Percentiles rank a stretch among this genome's conserved stretches.
Evolutionary conservation across 2,888 invertebrate genomes (phyloP).

Genomic region (Troilus luridus): DNA sequence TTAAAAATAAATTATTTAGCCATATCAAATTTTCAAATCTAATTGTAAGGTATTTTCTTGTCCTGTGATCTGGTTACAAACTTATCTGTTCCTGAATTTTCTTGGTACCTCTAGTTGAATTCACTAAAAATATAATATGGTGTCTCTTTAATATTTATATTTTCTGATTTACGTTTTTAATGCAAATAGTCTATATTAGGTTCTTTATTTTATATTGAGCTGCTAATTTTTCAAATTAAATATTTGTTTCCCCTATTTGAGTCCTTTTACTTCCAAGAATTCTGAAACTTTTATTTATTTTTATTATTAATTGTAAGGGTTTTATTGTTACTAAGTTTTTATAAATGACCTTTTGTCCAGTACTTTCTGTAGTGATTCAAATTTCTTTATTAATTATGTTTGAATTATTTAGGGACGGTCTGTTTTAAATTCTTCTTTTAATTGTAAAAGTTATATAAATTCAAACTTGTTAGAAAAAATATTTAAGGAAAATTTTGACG

Average conservation of each 20-base stretch:
- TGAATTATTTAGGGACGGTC: background rate
- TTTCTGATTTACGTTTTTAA: background rate
- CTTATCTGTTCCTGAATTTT: background rate
- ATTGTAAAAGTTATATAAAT: constrained; percentile 22
- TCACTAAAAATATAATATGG: background rate
- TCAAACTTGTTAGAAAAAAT: constrained; percentile 50
- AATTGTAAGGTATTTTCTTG: too few relatives aligned
- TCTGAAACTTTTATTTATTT: background rate
- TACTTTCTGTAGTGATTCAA: background rate
- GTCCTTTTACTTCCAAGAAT: background rate
- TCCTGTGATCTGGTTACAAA: background rate
- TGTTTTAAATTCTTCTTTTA: constrained; percentile 54
- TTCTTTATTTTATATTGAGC: background rate
- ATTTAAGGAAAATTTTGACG: constrained; percentile 49
- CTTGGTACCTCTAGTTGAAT: background rate
- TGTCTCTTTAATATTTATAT: background rate
- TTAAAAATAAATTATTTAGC: too few relatives aligned
- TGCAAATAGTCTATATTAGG: background rate
- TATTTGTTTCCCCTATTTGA: background rate
- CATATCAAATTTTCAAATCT: too few relatives aligned
- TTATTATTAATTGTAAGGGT: background rate
- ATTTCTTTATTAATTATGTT: constrained; percentile 26
- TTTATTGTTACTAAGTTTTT: background rate
- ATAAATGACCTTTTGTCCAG: background rate
- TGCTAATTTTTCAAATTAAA: background rate